phyloP scores from a whole-genome alignment of 2,888 invertebrate species.

The Chelonus formosanus region DNA sequence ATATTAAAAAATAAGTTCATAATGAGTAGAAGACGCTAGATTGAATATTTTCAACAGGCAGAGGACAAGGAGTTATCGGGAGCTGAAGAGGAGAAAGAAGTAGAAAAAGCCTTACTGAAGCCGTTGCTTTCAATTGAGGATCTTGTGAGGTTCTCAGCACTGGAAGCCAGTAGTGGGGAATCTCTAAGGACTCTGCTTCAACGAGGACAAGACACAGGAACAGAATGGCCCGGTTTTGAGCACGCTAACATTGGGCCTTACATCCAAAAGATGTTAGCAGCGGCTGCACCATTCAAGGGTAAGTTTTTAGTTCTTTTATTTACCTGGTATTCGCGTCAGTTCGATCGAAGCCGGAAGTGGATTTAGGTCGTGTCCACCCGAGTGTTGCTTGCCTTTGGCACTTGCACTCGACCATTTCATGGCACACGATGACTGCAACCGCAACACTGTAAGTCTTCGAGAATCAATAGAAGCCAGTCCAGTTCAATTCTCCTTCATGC shows the following conservation, averaged over 20 bases:
- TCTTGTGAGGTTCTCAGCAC: conserved; percentile 68
- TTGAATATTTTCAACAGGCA: conserved; percentile 58
- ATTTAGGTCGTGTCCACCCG: conserved; percentile 51
- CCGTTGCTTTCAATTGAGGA: conserved; percentile 71
- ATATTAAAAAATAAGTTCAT: no score
- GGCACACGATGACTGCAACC: conserved; percentile 11
- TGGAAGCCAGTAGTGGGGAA: conserved; percentile 66
- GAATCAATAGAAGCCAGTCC: conserved; percentile 61
- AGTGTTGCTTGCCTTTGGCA: conserved; percentile 1
- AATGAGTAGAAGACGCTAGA: no score
- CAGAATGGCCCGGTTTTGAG: conserved; percentile 67
- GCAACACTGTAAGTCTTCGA: conserved; percentile 54
- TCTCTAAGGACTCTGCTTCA: conserved; percentile 68
- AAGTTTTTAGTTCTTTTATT: conserved; percentile 17
- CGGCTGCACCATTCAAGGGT: conserved; percentile 62
- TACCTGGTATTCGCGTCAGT: conserved; percentile 3
- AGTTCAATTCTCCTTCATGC: conserved; percentile 1
- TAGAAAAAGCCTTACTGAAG: conserved; percentile 69
- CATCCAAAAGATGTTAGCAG: conserved; percentile 68
- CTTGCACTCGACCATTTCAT: conserved; percentile 20
- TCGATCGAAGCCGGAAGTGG: conserved; percentile 33
- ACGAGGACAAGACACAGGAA: conserved; percentile 64
- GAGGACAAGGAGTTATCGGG: conserved; percentile 71
- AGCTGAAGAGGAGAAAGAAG: conserved; percentile 71
- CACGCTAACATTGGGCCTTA: conserved; percentile 68